These are phyloP conservation scores for Drosophila lini DNA, from an alignment of 1,140 invertebrate species.

Conservation along the genomic window DNA sequence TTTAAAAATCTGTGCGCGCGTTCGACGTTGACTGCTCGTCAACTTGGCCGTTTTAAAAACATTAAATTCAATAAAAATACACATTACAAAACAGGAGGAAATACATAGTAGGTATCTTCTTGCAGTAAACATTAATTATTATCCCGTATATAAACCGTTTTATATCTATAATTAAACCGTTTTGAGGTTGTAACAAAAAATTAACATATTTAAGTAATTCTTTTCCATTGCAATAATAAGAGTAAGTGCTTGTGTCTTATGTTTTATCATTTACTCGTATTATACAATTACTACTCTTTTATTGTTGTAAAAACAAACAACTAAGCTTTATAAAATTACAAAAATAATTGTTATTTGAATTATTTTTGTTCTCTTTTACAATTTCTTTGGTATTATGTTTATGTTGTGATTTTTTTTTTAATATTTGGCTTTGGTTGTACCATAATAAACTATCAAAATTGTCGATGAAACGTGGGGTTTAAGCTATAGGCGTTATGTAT, in stretches of 20 bases:
- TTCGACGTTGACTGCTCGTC: constrained; percentile 14
- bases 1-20: constrained; percentile 28
- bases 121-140: constrained; percentile 40
- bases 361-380: constrained; percentile 60
- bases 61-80: constrained; percentile 48
- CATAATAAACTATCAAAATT: constrained; percentile 72
- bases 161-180: constrained; percentile 23
- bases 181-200: constrained; percentile 56
- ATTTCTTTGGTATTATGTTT: constrained; percentile 9
- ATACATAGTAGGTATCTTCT: constrained; percentile 27
- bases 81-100: constrained; percentile 51
- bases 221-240: constrained; percentile 21
- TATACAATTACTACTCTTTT: constrained; percentile 24
- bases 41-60: constrained; percentile 30
- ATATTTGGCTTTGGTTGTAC: constrained; percentile 76
- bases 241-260: constrained; percentile 26
- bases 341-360: constrained; percentile 77
- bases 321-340: constrained; percentile 81
- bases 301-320: constrained; percentile 63
- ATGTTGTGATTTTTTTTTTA: constrained; percentile 25
- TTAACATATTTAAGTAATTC: constrained; percentile 41
- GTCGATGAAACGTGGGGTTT: constrained; percentile 63
- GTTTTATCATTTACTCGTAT: constrained; percentile 21
- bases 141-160: constrained; percentile 55
- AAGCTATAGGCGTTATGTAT: constrained; percentile 46